These are phyloP conservation scores for Caenorhabditis sulstoni DNA, from an alignment of 2,888 invertebrate genomes.

Conservation along the genomic window DNA sequence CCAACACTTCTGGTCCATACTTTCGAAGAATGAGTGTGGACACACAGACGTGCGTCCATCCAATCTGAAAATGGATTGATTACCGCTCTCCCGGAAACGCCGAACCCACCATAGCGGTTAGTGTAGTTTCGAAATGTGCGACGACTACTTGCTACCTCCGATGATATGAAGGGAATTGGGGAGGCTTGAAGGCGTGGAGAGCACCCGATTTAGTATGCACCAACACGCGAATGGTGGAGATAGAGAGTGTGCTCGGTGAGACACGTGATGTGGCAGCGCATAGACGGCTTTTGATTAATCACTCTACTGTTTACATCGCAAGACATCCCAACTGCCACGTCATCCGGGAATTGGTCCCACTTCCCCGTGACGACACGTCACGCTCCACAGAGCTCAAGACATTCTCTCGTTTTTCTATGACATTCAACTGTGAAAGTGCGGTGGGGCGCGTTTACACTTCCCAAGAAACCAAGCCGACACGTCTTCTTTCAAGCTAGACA, in stretches of 20 bases:
- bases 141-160: constrained; percentile 1
- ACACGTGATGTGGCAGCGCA: constrained; percentile 1
- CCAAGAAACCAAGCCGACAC: too few relatives aligned
- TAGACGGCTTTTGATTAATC: constrained; percentile 27
- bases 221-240: constrained; percentile 30
- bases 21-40: constrained; percentile 67
- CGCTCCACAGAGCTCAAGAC: too few relatives aligned
- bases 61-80: constrained; percentile 72
- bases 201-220: constrained; percentile 32
- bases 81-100: too few relatives aligned
- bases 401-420: too few relatives aligned
- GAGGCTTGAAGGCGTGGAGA: too few relatives aligned
- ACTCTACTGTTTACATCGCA: constrained; percentile 28
- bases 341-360: too few relatives aligned
- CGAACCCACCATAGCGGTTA: constrained; percentile 18
- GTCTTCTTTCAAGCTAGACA: too few relatives aligned
- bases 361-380: too few relatives aligned
- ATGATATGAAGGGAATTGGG: constrained; percentile 4
- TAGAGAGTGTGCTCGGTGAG: not conserved
- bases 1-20: constrained; percentile 70
- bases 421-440: too few relatives aligned
- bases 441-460: too few relatives aligned
- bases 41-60: constrained; percentile 75
- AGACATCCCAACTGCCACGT: constrained; percentile 7
- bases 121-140: constrained; percentile 21